Evolutionary conservation across 1,140 invertebrate species (phyloP).

Genomic region (Tetragnatha versicolor): DNA sequence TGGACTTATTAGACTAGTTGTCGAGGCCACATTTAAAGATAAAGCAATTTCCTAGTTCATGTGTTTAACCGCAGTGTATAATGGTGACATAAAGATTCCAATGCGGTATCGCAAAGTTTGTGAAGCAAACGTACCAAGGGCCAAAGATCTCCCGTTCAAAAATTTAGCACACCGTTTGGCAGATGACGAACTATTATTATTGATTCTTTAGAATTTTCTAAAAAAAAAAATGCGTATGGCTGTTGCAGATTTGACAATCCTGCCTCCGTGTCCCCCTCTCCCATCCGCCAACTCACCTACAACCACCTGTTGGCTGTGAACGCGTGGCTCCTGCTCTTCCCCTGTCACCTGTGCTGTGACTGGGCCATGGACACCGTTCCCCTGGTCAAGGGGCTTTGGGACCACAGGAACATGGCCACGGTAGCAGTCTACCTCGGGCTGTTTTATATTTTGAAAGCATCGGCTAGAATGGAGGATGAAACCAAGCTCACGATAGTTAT

Average conservation of each 20-base stretch:
- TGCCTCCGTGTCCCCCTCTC: constrained; percentile 79
- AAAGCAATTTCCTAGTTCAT: too few species aligned
- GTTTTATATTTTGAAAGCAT: constrained; percentile 69
- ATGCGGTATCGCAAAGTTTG: too few species aligned
- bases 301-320: constrained; percentile 92
- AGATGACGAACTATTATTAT: too few species aligned
- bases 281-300: constrained; percentile 87
- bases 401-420: constrained; percentile 84
- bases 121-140: too few species aligned
- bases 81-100: too few species aligned
- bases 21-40: too few species aligned
- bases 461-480: constrained; percentile 16
- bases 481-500: constrained; percentile 20
- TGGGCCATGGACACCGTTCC: constrained; percentile 98
- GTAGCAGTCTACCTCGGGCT: constrained; percentile 74
- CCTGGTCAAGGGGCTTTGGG: constrained; percentile 77
- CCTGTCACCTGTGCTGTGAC: constrained; percentile 91
- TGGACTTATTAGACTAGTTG: too few species aligned
- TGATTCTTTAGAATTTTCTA: too few species aligned
- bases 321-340: constrained; percentile 86
- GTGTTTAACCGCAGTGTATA: too few species aligned
- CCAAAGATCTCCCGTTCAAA: too few species aligned
- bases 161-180: too few species aligned
- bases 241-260: constrained; percentile 78
- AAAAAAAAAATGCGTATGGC: too few species aligned